Percentiles rank a stretch among this genome's conserved stretches.
These are phyloP conservation scores for Yponomeuta sedellus DNA, from an alignment of 2,888 invertebrate species.

Conservation along the genomic window DNA sequence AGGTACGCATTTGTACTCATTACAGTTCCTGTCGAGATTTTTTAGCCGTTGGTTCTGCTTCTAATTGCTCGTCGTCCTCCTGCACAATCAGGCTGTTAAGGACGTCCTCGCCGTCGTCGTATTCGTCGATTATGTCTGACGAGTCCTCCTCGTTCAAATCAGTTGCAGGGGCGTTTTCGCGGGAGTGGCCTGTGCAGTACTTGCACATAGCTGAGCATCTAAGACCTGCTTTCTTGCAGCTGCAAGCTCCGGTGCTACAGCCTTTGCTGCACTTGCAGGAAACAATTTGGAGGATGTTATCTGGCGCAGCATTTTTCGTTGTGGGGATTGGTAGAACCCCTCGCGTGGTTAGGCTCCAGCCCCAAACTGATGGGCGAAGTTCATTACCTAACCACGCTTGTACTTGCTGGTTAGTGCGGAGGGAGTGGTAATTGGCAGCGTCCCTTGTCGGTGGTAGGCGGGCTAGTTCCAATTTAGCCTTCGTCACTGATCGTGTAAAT, in stretches of 20 bases:
- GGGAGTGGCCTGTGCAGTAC: neutral
- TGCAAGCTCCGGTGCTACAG: conserved; percentile 1
- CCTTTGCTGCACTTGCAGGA: neutral
- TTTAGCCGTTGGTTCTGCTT: too few relatives aligned
- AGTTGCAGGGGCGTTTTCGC: neutral
- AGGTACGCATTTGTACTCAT: too few relatives aligned
- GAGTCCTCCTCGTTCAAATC: too few relatives aligned
- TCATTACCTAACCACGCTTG: conserved; percentile 16
- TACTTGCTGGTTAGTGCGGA: conserved; percentile 23
- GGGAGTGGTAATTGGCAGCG: conserved; percentile 24
- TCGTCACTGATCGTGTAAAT: neutral
- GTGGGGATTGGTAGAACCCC: neutral
- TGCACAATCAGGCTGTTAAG: too few relatives aligned
- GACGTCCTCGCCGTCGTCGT: too few relatives aligned
- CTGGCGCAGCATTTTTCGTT: neutral
- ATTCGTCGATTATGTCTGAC: too few relatives aligned
- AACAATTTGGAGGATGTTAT: neutral
- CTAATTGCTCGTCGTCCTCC: too few relatives aligned
- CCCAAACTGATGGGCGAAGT: conserved; percentile 16
- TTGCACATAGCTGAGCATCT: neutral
- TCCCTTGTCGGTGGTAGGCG: conserved; percentile 20
- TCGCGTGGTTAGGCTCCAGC: neutral
- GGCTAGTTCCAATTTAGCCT: conserved; percentile 7
- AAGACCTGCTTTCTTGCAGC: neutral
- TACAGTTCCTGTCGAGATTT: too few relatives aligned